Percentiles rank a stretch among this genome's conserved stretches.
Evolutionary conservation across 2,113 vertebrate genomes (phyloP).

Genomic region (Notiomystis cincta): DNA sequence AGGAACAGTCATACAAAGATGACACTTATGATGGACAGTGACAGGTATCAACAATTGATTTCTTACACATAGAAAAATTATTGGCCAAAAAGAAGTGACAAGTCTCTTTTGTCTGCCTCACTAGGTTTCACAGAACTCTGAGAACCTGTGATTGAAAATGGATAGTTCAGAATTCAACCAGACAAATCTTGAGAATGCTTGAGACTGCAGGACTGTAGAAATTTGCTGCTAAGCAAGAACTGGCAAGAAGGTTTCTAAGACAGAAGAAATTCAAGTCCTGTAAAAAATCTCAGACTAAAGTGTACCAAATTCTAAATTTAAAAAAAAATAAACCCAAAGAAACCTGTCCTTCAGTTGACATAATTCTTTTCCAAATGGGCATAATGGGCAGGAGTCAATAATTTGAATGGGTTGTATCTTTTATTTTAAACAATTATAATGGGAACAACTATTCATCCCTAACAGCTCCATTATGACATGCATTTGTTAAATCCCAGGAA

Average conservation of each 20-base stretch:
- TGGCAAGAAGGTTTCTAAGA: not conserved
- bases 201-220: not conserved
- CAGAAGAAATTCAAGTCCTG: not conserved
- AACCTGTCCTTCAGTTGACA: not conserved
- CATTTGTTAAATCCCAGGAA: not conserved
- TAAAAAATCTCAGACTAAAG: not conserved
- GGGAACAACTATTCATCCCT: not conserved
- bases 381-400: not conserved
- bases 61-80: not conserved
- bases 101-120: not conserved
- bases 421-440: not conserved
- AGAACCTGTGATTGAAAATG: not conserved
- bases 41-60: not conserved
- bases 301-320: not conserved
- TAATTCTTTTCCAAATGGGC: not conserved
- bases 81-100: not conserved
- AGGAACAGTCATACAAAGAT: not conserved
- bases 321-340: not conserved
- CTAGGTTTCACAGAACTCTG: fast-evolving
- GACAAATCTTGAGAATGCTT: not conserved
- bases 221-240: not conserved
- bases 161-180: not conserved
- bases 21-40: not conserved
- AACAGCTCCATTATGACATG: not conserved
- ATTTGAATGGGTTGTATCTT: not conserved